phyloP scores from a whole-genome alignment of 2,113 vertebrate genomes.

The Xenus cinereus region DNA sequence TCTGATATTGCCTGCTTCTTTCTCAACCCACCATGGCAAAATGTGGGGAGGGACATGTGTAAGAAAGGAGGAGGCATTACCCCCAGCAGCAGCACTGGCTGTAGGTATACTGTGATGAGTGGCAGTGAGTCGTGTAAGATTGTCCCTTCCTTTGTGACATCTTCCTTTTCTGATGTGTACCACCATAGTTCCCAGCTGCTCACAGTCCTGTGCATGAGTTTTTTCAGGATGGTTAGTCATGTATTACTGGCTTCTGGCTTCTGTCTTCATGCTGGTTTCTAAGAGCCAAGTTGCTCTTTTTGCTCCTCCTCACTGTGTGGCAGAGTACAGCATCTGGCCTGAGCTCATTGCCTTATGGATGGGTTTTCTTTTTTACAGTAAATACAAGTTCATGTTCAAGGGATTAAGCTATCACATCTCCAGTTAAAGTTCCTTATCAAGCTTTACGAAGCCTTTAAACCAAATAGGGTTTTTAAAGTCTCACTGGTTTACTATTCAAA shows the following conservation, averaged over 20 bases:
- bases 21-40: neutral
- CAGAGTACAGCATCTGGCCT: neutral
- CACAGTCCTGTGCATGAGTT: neutral
- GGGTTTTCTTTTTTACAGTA: neutral
- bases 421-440: neutral
- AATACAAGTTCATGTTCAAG: neutral
- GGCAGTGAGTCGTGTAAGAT: neutral
- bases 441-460: neutral
- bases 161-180: neutral
- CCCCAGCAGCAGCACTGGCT: neutral
- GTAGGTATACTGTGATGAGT: neutral
- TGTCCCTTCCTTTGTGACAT: neutral
- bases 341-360: neutral
- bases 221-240: neutral
- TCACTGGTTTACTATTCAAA: neutral
- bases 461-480: neutral
- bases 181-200: neutral
- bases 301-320: neutral
- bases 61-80: no score
- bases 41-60: neutral
- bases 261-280: no score
- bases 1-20: neutral
- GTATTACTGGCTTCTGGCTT: neutral
- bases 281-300: neutral
- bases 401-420: neutral